Evolutionary conservation across 2,888 invertebrate species (phyloP).

Genomic region (Muscina levida): DNA sequence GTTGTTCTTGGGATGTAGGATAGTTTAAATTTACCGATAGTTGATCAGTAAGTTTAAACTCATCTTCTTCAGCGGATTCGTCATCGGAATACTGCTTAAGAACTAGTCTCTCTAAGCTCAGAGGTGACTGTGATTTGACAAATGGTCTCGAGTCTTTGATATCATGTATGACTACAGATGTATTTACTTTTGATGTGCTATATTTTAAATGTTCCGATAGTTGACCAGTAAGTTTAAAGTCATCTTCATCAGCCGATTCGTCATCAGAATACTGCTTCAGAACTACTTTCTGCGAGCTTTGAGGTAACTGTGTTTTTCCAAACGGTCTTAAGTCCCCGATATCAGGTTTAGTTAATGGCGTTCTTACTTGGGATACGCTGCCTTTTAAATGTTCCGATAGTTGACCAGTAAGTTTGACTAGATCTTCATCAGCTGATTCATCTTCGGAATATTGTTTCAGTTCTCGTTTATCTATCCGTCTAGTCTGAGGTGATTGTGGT

Average conservation of each 20-base stretch:
- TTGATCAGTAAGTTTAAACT: neutral
- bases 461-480: constrained; percentile 13
- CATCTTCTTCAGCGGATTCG: constrained; percentile 43
- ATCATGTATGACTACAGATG: neutral
- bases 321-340: neutral
- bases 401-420: no score
- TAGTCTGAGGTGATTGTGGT: constrained; percentile 28
- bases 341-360: neutral
- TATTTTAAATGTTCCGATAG: no score
- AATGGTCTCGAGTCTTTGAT: neutral
- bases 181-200: neutral
- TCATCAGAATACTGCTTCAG: neutral
- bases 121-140: constrained; percentile 18
- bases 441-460: constrained; percentile 38
- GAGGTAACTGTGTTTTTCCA: neutral
- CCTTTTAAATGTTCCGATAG: neutral
- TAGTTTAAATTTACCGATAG: no score
- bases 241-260: constrained; percentile 13
- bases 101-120: constrained; percentile 15
- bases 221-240: neutral
- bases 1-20: neutral
- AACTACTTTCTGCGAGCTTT: neutral
- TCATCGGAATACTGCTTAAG: constrained; percentile 44
- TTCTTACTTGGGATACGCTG: constrained; percentile 47
- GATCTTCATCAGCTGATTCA: constrained; percentile 41